Conservation (phyloP, 2,888 invertebrate genomes). For the Amiota mariae region DNA sequence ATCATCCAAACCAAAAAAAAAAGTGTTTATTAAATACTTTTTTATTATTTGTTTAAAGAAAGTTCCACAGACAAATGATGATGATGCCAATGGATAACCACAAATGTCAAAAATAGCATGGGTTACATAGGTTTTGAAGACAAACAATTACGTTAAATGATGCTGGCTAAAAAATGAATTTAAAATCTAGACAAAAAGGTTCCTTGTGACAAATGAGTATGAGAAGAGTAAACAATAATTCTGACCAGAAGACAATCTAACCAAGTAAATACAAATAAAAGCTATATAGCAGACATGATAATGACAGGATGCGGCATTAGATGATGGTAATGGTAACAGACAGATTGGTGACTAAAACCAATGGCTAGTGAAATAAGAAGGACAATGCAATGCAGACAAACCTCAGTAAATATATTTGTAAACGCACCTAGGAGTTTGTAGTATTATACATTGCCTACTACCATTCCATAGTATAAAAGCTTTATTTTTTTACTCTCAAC, state of each 20-base stretch:
- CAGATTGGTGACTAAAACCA: neutral
- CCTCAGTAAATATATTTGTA: constrained; percentile 7
- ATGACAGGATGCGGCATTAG: constrained; percentile 17
- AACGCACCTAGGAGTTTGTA: too few relatives aligned
- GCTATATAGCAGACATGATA: constrained; percentile 7
- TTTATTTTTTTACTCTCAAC: too few relatives aligned
- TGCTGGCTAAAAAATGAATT: neutral
- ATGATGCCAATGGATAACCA: constrained; percentile 1
- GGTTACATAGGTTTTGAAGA: constrained; percentile 19
- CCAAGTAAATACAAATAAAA: neutral
- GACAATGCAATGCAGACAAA: neutral
- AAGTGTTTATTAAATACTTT: neutral
- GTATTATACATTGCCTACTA: too few relatives aligned
- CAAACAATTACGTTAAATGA: constrained; percentile 8
- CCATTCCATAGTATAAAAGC: too few relatives aligned
- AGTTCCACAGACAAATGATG: too few relatives aligned
- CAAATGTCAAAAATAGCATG: constrained; percentile 19
- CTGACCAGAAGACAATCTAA: neutral
- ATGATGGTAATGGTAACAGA: neutral
- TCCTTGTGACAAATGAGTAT: neutral
- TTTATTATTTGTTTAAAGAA: neutral
- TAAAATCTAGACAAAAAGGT: neutral
- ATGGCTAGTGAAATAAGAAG: neutral
- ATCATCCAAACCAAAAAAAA: neutral
- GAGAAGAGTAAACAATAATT: neutral